phyloP scores from a whole-genome alignment of 2,113 vertebrate genomes.

The Megaleporinus macrocephalus region DNA sequence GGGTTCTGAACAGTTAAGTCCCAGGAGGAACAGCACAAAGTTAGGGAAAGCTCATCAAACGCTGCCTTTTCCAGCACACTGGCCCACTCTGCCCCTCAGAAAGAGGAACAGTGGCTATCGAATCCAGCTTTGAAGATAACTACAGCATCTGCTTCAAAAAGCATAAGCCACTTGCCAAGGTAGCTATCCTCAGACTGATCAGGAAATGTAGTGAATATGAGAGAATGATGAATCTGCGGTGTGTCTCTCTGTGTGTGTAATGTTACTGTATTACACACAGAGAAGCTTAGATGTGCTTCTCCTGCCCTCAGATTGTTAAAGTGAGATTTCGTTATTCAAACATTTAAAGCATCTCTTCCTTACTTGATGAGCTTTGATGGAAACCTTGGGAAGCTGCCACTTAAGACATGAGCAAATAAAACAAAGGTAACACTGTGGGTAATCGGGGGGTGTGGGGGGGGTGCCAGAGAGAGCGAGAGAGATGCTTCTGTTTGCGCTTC shows the following conservation, averaged over 20 bases:
- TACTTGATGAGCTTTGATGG: slow-evolving; percentile 49
- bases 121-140: slow-evolving; percentile 59
- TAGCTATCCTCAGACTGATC: not conserved
- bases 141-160: slow-evolving; percentile 61
- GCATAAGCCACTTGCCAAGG: not conserved
- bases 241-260: not conserved
- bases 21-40: slow-evolving; percentile 15
- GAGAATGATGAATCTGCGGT: not conserved
- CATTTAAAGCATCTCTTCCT: slow-evolving; percentile 45
- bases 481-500: slow-evolving; percentile 55
- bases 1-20: not conserved
- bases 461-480: slow-evolving; percentile 15
- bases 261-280: slow-evolving; percentile 38
- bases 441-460: slow-evolving; percentile 23
- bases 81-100: slow-evolving; percentile 26
- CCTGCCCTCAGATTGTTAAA: slow-evolving; percentile 48
- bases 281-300: slow-evolving; percentile 44
- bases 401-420: slow-evolving; percentile 61
- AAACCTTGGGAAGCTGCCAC: slow-evolving; percentile 59
- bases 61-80: slow-evolving; percentile 34
- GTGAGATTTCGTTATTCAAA: slow-evolving; percentile 54
- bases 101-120: slow-evolving; percentile 59
- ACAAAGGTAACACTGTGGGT: slow-evolving; percentile 39
- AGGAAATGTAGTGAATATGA: not conserved
- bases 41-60: slow-evolving; percentile 33